Evolutionary conservation across 2,888 invertebrate species (phyloP).

Genomic region (Tetranychus piercei): DNA sequence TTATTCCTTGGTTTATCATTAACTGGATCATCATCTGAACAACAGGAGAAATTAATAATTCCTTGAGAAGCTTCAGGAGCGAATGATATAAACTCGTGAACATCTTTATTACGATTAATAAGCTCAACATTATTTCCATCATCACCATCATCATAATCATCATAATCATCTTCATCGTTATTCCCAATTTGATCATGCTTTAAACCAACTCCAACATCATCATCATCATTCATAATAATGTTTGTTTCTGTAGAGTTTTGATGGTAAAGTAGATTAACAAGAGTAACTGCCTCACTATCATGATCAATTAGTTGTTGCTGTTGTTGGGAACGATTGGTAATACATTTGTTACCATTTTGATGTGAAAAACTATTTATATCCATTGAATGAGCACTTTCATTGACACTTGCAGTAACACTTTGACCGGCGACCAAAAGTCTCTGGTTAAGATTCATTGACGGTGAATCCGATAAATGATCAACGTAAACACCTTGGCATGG

Average conservation of each 20-base stretch:
- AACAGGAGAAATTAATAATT: not conserved
- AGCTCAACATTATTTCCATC: not conserved
- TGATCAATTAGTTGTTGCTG: not conserved
- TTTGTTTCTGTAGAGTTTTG: not conserved
- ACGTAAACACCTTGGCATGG: not conserved
- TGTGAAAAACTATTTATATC: not conserved
- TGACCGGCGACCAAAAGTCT: too few species aligned
- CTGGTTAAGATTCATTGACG: not conserved
- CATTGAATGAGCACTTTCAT: not conserved
- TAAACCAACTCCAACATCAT: not conserved
- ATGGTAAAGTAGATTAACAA: not conserved
- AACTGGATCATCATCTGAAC: not conserved
- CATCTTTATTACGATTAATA: not conserved
- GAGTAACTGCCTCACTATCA: not conserved
- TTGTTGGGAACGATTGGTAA: not conserved
- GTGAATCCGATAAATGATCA: not conserved
- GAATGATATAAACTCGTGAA: not conserved
- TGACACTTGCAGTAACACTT: not conserved
- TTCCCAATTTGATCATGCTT: not conserved
- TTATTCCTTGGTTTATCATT: not conserved
- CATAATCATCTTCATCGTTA: not conserved
- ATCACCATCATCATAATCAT: not conserved
- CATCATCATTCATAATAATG: not conserved
- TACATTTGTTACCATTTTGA: too few species aligned
- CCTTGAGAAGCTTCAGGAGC: not conserved